These are phyloP conservation scores for Cricetomys ansorgei DNA, from an alignment of 2,113 vertebrate genomes.

Conservation along the genomic window DNA sequence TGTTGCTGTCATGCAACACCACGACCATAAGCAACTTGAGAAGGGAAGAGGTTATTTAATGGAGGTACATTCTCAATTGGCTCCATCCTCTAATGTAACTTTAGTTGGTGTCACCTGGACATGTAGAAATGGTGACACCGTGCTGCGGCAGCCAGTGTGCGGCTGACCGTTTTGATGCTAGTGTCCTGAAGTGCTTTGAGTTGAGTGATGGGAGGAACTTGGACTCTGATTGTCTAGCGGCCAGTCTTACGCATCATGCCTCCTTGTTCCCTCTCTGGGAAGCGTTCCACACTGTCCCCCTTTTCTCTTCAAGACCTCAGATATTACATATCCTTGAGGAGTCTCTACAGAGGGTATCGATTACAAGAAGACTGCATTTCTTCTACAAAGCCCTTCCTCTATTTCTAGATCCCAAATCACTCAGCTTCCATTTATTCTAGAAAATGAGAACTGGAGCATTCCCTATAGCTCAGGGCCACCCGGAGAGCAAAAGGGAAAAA, in stretches of 20 bases:
- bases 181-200: background rate
- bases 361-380: conserved; percentile 44
- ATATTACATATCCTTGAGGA: background rate
- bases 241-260: background rate
- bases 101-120: background rate
- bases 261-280: conserved; percentile 2
- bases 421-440: conserved; percentile 48
- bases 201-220: background rate
- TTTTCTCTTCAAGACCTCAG: background rate
- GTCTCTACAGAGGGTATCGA: conserved; percentile 10
- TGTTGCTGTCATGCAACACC: background rate
- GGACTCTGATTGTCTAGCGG: background rate
- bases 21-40: background rate
- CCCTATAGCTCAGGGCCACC: background rate
- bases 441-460: conserved; percentile 50
- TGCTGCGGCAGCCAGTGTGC: background rate
- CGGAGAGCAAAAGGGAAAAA: conserved; percentile 35
- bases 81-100: background rate
- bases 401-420: background rate
- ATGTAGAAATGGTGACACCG: background rate
- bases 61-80: background rate
- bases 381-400: background rate
- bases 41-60: background rate
- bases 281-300: background rate
- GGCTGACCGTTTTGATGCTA: background rate